Base-by-base conservation (phyloP, 2,888 invertebrate species). In the Papilio gigon region DNA sequence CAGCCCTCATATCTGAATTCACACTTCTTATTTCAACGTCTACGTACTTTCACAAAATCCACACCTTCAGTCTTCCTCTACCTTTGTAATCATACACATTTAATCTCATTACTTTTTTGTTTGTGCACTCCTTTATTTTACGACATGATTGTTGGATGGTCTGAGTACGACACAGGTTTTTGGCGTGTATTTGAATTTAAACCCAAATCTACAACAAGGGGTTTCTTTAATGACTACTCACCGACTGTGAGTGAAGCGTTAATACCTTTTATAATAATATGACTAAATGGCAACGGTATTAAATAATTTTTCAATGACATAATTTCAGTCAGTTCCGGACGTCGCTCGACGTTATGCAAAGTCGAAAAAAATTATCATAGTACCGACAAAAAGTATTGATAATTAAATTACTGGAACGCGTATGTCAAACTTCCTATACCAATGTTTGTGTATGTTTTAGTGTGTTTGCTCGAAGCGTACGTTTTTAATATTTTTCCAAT, bases 331-430 rank as follows among this genome's bases (percentile, higher is more conserved):
- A n/a, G 6, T 53, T 53, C 27, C 53, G 2, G 22, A 25, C 6
- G 4, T 27, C 22, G 25, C 8, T 17, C n/a, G 30, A 44, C 47
- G 44, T 44, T 59, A 42, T 42, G 63, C 71, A 71, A 71, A 70
- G 74, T 68, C 65, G 65, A 71, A 71, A 61, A 42, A 60, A 72
- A 72, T 75, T 75, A 72, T 68, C 75, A 67, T 64, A n/a, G n/a
- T 25, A 35, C 44, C 69, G 71, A 65, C 62, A 72, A 74, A 71
- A 71, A 20, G 72, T 50, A 14, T 70, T 70, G 78, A 74, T 83
- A 83, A 83, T 79, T 74, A 70, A 74, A 76, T 82, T 76, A 80
- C 76, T 72, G 75, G 75, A 75, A 76, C 72, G 63, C n/a, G 60
- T 56, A 60, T 62, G 64, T 68, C 68, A n/a, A 35, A 67, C 68